Conservation (phyloP, 2,888 invertebrate species). For the Drosophila testacea region DNA sequence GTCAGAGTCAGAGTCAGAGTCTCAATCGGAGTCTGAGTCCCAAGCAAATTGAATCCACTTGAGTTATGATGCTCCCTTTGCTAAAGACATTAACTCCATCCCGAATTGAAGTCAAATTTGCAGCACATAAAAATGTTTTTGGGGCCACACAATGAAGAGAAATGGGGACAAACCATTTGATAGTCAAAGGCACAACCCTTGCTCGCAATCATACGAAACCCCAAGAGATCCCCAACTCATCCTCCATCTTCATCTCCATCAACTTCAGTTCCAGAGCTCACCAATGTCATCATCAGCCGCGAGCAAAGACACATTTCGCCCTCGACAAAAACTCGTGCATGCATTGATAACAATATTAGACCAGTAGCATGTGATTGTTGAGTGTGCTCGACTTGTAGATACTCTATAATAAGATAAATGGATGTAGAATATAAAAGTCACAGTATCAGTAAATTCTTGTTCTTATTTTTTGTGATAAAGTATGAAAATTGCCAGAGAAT, state of each 20-base stretch:
- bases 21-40: constrained; percentile 19
- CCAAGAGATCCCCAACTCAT: background rate
- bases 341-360: constrained; percentile 75
- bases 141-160: constrained; percentile 25
- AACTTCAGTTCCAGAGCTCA: constrained; percentile 67
- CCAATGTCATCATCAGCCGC: constrained; percentile 72
- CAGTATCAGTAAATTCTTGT: too few relatives aligned
- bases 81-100: constrained; percentile 43
- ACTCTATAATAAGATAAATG: background rate
- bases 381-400: background rate
- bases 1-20: background rate
- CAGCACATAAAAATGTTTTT: constrained; percentile 50
- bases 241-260: constrained; percentile 15
- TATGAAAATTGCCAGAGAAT: too few relatives aligned
- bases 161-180: constrained; percentile 12
- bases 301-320: constrained; percentile 24
- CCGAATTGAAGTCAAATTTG: constrained; percentile 46
- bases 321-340: constrained; percentile 38
- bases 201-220: constrained; percentile 14
- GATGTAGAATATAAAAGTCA: too few relatives aligned
- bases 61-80: constrained; percentile 58
- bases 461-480: too few relatives aligned
- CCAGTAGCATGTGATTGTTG: background rate
- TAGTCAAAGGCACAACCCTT: constrained; percentile 42
- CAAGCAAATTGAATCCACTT: constrained; percentile 65